These are phyloP conservation scores for Rhinatrema bivittatum DNA, from an alignment of 2,797 vertebrate species.

Conservation along the genomic window DNA sequence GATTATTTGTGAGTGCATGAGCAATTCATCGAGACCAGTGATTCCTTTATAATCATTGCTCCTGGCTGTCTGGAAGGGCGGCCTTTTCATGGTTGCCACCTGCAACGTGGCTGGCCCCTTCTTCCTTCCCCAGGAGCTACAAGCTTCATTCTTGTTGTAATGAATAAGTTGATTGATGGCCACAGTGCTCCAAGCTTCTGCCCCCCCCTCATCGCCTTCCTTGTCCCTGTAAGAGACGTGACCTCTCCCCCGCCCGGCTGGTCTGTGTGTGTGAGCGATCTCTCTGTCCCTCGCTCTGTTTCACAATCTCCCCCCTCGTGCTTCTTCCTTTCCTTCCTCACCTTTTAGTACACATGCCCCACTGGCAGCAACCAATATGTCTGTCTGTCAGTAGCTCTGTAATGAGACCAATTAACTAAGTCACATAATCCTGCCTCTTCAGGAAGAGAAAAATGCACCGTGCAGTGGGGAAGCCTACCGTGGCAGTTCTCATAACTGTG, in stretches of 20 bases:
- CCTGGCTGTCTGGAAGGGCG: conserved; percentile 40
- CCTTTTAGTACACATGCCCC: conserved; percentile 53
- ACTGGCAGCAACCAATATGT: conserved; percentile 71
- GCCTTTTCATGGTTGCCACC: conserved; percentile 35
- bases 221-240: conserved; percentile 40
- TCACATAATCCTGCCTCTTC: conserved; percentile 73
- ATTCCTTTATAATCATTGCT: too few species aligned
- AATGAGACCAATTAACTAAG: conserved; percentile 88
- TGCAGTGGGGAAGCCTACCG: conserved; percentile 9
- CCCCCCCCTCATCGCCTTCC: conserved; percentile 48
- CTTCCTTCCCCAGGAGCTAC: conserved; percentile 22
- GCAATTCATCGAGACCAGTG: conserved; percentile 31
- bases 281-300: conserved; percentile 28
- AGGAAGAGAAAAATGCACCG: neutral
- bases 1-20: conserved; percentile 12
- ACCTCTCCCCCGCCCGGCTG: conserved; percentile 48
- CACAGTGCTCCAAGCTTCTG: conserved; percentile 33
- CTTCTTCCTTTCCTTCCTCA: conserved; percentile 4
- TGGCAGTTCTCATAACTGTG: conserved; percentile 18
- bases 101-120: conserved; percentile 34
- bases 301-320: conserved; percentile 21
- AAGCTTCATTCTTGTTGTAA: conserved; percentile 43
- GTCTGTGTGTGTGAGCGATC: conserved; percentile 24
- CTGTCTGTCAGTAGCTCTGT: conserved; percentile 88
- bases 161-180: conserved; percentile 57